Conservation (phyloP, 2,888 invertebrate genomes). For the Caenorhabditis sp. region DNA sequence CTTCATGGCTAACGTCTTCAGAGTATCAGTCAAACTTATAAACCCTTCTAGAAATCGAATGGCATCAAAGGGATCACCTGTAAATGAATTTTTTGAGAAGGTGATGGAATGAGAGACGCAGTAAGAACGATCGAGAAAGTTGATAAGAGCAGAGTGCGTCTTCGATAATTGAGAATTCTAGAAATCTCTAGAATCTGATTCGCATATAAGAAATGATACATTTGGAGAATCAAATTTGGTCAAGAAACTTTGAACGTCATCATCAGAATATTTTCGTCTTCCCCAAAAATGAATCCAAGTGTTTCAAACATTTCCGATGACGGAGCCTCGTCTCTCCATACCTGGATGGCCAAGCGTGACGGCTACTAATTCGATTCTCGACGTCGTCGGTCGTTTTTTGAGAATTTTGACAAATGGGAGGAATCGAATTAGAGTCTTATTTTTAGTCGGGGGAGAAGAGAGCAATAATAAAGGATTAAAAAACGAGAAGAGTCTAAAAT, state of each 20-base stretch:
- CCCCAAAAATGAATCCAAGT: neutral
- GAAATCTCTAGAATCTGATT: no score
- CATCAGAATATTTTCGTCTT: neutral
- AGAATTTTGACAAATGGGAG: neutral
- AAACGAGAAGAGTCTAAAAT: neutral
- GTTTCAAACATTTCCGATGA: neutral
- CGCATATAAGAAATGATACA: no score
- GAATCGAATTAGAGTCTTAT: constrained; percentile 14
- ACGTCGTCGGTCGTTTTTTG: neutral
- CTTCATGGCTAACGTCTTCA: constrained; percentile 12
- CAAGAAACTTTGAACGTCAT: neutral
- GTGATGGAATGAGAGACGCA: neutral
- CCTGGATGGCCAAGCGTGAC: constrained; percentile 22
- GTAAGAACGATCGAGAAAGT: no score
- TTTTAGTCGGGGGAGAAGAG: neutral
- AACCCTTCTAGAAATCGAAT: constrained; percentile 26
- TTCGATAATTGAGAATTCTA: no score
- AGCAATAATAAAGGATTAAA: constrained; percentile 13
- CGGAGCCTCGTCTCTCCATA: constrained; percentile 3
- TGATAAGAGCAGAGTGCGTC: no score
- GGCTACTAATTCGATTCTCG: constrained; percentile 15
- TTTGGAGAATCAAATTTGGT: no score
- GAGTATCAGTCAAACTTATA: neutral
- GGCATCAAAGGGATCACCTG: constrained; percentile 36
- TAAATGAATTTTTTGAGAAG: no score